These are phyloP conservation scores for Petroica traversi DNA, from an alignment of 2,113 vertebrate species.

Conservation along the genomic window DNA sequence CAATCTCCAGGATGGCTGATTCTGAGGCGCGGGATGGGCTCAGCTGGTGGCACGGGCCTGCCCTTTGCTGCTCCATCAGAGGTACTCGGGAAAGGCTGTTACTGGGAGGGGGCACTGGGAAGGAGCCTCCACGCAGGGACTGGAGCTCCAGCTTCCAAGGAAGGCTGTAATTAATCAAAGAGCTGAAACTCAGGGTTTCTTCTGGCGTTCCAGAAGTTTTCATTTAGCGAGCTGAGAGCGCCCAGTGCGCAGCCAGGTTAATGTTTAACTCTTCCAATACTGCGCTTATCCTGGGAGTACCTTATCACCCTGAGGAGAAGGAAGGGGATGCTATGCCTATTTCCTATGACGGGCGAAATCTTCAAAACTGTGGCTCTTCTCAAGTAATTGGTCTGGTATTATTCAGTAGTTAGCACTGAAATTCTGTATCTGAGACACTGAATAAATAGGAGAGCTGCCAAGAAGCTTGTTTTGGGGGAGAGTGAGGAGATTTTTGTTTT, in stretches of 20 bases:
- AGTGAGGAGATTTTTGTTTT: neutral
- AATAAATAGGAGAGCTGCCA: neutral
- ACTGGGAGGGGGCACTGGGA: neutral
- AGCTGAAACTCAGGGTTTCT: neutral
- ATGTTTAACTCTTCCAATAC: neutral
- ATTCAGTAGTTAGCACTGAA: neutral
- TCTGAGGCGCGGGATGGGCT: conserved; percentile 71
- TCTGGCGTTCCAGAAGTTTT: neutral
- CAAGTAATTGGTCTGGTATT: neutral
- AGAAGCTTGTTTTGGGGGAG: neutral
- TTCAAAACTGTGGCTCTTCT: neutral
- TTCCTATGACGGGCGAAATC: neutral
- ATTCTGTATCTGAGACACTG: neutral
- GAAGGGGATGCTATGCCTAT: neutral
- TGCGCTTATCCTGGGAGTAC: rapidly evolving
- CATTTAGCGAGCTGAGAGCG: neutral
- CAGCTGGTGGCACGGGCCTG: conserved; percentile 62
- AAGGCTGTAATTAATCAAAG: neutral
- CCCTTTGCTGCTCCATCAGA: neutral
- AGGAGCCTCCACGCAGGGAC: neutral
- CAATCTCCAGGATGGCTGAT: conserved; percentile 52
- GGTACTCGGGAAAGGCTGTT: neutral
- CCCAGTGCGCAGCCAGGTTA: neutral
- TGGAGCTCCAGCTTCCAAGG: neutral
- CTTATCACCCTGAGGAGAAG: rapidly evolving